Percentiles rank a stretch among this genome's conserved stretches.
Conservation (phyloP, 2,888 invertebrate species). For the Alviniconcha strummeri region DNA sequence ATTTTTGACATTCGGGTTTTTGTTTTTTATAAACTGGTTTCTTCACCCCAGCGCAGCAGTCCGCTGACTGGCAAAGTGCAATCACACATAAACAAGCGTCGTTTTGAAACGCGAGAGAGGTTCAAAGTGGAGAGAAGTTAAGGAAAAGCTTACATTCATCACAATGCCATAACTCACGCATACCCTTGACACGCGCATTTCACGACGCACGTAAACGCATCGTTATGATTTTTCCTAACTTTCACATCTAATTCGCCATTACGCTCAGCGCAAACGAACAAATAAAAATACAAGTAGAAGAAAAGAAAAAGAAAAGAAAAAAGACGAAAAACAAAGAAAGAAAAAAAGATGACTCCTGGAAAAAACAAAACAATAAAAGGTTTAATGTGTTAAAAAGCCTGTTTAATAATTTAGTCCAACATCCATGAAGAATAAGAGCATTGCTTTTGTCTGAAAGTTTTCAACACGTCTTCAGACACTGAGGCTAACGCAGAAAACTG, state of each 20-base stretch:
- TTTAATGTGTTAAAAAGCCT: no score
- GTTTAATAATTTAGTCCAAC: no score
- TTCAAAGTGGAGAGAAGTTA: background rate
- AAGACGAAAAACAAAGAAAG: no score
- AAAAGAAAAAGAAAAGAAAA: no score
- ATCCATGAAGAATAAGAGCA: background rate
- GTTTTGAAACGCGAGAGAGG: background rate
- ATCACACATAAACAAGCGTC: background rate
- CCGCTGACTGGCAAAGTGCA: background rate
- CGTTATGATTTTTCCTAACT: no score
- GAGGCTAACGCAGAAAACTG: no score
- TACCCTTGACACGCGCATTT: background rate
- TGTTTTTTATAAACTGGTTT: background rate
- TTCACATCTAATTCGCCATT: no score
- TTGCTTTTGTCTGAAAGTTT: constrained; percentile 28
- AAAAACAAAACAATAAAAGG: no score
- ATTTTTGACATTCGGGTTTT: background rate
- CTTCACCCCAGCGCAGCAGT: background rate
- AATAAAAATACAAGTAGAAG: no score
- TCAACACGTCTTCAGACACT: background rate
- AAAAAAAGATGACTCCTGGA: no score
- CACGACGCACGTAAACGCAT: background rate
- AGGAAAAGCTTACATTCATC: constrained; percentile 9
- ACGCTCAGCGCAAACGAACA: no score
- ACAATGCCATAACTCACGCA: background rate